Conservation (phyloP, 2,888 invertebrate species). For the Sminthurides aquaticus region DNA sequence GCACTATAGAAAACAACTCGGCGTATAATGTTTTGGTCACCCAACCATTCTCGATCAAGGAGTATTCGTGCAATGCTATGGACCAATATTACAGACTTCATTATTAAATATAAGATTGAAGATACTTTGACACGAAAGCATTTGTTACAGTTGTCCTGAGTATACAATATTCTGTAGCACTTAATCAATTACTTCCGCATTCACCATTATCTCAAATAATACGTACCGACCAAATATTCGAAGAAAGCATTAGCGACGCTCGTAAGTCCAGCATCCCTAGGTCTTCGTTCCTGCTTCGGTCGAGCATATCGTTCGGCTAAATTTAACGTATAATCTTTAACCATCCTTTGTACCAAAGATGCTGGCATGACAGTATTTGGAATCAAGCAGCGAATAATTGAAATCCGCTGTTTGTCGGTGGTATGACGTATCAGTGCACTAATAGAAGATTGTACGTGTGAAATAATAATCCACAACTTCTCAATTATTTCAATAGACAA, state of each 20-base stretch:
- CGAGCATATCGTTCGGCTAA: background rate
- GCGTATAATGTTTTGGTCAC: background rate
- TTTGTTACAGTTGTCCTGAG: too few species aligned
- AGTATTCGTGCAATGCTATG: constrained; percentile 4
- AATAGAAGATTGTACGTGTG: background rate
- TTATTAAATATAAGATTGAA: too few species aligned
- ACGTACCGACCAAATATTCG: background rate
- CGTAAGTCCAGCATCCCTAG: background rate
- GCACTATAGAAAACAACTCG: background rate
- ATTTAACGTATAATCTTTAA: background rate
- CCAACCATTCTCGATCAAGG: background rate
- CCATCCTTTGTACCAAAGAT: background rate
- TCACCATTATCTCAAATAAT: too few species aligned
- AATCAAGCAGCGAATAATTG: background rate
- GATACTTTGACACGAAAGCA: too few species aligned
- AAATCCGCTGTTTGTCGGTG: background rate
- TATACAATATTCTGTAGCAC: too few species aligned
- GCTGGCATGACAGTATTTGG: background rate
- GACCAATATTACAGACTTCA: too few species aligned
- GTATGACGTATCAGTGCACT: background rate
- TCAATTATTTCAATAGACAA: background rate
- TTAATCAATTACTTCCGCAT: too few species aligned
- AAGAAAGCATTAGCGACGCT: background rate
- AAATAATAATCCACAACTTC: background rate
- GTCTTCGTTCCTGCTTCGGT: background rate